Percentiles rank a stretch among this genome's conserved stretches.
These are phyloP conservation scores for Pelecanoides urinatrix DNA, from an alignment of 2,113 vertebrate species.

Conservation along the genomic window DNA sequence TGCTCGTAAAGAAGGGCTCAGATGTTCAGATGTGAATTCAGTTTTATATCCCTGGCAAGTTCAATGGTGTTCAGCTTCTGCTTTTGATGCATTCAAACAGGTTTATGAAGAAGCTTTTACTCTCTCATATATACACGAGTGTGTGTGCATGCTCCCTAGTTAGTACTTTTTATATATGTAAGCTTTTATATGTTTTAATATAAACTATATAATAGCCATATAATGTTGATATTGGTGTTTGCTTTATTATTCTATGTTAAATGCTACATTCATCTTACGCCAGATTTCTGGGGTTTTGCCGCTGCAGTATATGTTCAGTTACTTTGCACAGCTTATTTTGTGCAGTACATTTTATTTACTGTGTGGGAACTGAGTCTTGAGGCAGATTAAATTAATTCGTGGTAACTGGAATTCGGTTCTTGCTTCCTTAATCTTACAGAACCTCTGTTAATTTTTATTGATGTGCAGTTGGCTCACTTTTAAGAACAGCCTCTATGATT, in stretches of 20 bases:
- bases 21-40: constrained; percentile 12
- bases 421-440: background rate
- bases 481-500: background rate
- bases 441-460: background rate
- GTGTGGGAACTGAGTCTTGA: background rate
- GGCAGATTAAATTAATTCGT: background rate
- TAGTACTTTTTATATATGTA: background rate
- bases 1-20: background rate
- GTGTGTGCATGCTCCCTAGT: background rate
- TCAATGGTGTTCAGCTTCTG: background rate
- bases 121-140: background rate
- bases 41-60: background rate
- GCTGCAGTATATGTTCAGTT: background rate
- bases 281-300: background rate
- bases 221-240: background rate
- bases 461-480: background rate
- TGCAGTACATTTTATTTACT: background rate
- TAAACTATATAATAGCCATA: background rate
- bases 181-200: background rate
- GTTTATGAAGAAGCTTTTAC: background rate
- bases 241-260: background rate
- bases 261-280: background rate
- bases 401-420: background rate
- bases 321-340: background rate
- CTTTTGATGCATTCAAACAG: background rate